Evolutionary conservation across 2,797 vertebrate genomes (phyloP), one percentile per base, ranked within the genome.

Genomic region (Anguilla obscura): DNA sequence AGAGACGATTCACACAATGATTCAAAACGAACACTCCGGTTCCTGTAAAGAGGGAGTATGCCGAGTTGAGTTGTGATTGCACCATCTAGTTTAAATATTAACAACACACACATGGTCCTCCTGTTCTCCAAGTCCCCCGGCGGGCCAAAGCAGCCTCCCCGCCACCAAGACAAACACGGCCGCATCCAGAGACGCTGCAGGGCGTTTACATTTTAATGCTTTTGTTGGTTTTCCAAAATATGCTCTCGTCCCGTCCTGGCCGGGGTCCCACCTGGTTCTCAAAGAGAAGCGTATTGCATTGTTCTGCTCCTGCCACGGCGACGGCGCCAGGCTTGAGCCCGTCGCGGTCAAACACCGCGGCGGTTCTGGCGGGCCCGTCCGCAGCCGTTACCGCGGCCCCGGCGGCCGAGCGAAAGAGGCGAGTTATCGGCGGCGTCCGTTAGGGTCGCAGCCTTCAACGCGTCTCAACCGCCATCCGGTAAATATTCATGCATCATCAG

Each of bases 181-280:
- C 89, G 76, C 76, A 92, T 94, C 95, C 96, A 96, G 95, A 95
- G 95, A 94, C 95, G 96, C 96, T 96, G 95, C 95, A 92, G 96
- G 96, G 95, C 95, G 93, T 96, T 96, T 96, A 96, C 95, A 95
- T 96, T 95, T 95, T 95, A 96, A 96, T 96, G 95, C 95, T 94
- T 96, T 95, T 96, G 96, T 96, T 96, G 95, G 95, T 96, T 96
- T 95, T 96, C 96, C 95, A 96, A 95, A 96, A 96, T 96, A 96
- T 96, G 95, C 96, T 96, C 94, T 95, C 94, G 94, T 95, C 95
- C 94, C 93, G 92, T 95, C 91, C 94, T 94, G 95, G 94, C 95
- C 33, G 90, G 91, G 92, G 91, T 94, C 94, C 92, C 95, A 92
- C 88, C 94, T 94, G 94, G 95, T 95, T 94, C 93, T 94, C 94